phyloP scores from a whole-genome alignment of 1,140 invertebrate species.

The Drosophila punjabiensis region DNA sequence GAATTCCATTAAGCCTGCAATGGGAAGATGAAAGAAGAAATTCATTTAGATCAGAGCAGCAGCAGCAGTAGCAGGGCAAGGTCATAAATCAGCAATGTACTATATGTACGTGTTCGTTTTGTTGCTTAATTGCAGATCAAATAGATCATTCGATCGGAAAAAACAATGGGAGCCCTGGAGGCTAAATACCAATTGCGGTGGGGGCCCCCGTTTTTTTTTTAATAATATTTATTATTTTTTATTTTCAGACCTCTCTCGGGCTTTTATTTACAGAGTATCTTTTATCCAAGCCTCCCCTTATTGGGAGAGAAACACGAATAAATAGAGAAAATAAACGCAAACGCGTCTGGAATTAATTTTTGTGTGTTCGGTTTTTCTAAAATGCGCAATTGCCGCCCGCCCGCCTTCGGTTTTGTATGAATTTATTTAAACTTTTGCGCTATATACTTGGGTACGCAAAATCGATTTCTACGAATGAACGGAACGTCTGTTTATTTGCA shows the following conservation, averaged over 20 bases:
- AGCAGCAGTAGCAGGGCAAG: no score
- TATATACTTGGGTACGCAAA: slow-evolving; percentile 35
- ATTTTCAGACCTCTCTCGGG: slow-evolving; percentile 52
- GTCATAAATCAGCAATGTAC: slow-evolving; percentile 51
- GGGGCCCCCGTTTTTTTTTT: neutral
- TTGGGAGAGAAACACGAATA: slow-evolving; percentile 8
- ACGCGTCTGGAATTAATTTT: slow-evolving; percentile 66
- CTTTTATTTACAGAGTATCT: slow-evolving; percentile 57
- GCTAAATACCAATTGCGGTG: slow-evolving; percentile 5
- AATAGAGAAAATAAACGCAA: slow-evolving; percentile 43
- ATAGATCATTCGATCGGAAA: slow-evolving; percentile 46
- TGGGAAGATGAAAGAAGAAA: slow-evolving; percentile 49
- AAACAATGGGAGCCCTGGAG: slow-evolving; percentile 9
- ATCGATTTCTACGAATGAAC: slow-evolving; percentile 48
- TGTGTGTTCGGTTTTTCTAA: slow-evolving; percentile 47
- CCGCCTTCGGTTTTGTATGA: slow-evolving; percentile 28
- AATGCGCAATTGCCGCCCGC: slow-evolving; percentile 67
- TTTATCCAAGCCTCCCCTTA: slow-evolving; percentile 12
- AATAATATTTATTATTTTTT: slow-evolving; percentile 40
- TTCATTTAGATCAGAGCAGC: slow-evolving; percentile 24
- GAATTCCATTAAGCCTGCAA: slow-evolving; percentile 57
- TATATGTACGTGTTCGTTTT: slow-evolving; percentile 7
- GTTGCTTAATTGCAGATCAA: slow-evolving; percentile 76
- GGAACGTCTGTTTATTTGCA: slow-evolving; percentile 48
- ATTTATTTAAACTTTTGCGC: slow-evolving; percentile 65